Base-by-base conservation (phyloP, 2,888 invertebrate genomes). In the Ornithoptera alexandrae region DNA sequence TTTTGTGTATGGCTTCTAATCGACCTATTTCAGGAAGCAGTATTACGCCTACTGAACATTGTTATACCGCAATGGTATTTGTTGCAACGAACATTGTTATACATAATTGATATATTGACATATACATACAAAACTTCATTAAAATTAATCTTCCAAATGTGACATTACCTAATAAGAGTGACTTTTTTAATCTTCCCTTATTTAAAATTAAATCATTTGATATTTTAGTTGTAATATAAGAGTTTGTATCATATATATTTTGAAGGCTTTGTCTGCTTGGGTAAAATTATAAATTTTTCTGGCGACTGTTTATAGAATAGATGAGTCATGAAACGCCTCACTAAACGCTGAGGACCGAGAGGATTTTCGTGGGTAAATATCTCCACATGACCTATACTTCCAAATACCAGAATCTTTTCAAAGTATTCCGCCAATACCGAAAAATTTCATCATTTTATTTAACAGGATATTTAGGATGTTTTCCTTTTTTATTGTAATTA, bases 1-100 rank as follows among this genome's bases (percentile, higher is more conserved):
- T 58, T n/a, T 10, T 57, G 17, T 58, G 50, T 68, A 68, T 3
- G 69, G 69, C 58, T 69, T 69, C 69, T 22, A 22, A 59, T 62
- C 62, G 69, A 62, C 69, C 69, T 61, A 62, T 57, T 56, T 69
- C 17, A 57, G 36, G 58, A 65, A 62, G 30, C 62, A 57, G 65
- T 65, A 65, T 61, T 65, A 56, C 30, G 20, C 30, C 53, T 20
- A 61, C 36, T 61, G 36, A 56, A 36, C 15, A 15, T 39, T 7
- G 50, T 61, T 67, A 61, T 60, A 36, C 30, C 17, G 59, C 20
- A 46, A 66, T 50, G 50, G 46, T 46, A 20, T 65, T 24, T 20
- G 42, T 20, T 62, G 20, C n/a, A 22, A 22, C 1, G 22, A 22
- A 22, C 22, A 22, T 22, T 22, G 22, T 10, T 7, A 1, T 22